phyloP scores from a whole-genome alignment of 2,113 vertebrate genomes.

The Marcusenius ussheri region DNA sequence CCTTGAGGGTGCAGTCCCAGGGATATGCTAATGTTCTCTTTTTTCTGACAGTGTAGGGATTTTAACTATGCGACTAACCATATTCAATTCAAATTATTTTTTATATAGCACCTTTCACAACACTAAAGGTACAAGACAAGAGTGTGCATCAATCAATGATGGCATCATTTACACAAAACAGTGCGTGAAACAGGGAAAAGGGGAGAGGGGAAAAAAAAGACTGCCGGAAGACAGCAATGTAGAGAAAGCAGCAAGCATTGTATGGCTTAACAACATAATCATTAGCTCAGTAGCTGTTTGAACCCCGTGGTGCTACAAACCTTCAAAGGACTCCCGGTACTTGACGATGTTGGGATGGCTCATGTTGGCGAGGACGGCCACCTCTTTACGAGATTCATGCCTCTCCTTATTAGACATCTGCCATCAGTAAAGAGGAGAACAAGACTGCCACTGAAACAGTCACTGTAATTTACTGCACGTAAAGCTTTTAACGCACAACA shows the following conservation, averaged over 20 bases:
- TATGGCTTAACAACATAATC: not conserved
- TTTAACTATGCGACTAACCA: not conserved
- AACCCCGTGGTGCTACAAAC: constrained; percentile 45
- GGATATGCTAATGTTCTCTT: too few species aligned
- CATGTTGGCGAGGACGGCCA: constrained; percentile 93
- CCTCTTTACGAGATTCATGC: constrained; percentile 91
- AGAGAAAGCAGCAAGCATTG: not conserved
- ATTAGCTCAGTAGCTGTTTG: not conserved
- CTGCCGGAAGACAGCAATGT: not conserved
- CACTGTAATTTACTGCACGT: not conserved
- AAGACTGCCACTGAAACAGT: not conserved
- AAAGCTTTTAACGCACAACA: not conserved
- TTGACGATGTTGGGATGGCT: constrained; percentile 96
- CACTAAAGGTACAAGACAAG: not conserved
- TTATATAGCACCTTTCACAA: not conserved
- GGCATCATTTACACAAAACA: not conserved
- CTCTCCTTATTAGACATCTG: constrained; percentile 97
- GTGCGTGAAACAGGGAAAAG: not conserved
- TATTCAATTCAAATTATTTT: not conserved
- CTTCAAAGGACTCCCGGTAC: constrained; percentile 96
- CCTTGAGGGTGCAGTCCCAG: too few species aligned
- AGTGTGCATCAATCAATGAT: not conserved
- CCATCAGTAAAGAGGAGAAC: not conserved
- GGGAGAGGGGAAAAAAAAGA: not conserved
- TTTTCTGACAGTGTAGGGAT: not conserved